phyloP scores from a whole-genome alignment of 2,113 vertebrate species.

The Rhodinocichla rosea region DNA sequence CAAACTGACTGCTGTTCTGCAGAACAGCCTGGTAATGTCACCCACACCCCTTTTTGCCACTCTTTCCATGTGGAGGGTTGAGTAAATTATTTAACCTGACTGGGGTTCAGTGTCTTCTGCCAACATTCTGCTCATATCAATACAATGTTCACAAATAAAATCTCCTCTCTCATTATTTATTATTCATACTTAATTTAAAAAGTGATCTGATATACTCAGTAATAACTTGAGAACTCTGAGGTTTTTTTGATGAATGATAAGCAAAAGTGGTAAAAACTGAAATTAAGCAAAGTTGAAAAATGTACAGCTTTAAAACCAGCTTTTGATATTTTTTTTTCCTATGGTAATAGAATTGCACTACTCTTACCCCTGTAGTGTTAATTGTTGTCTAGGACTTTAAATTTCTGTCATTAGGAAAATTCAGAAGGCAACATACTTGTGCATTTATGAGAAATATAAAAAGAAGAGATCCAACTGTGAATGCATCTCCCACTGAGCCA shows the following conservation, averaged over 20 bases:
- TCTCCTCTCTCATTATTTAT: neutral
- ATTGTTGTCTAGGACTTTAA: slow-evolving; percentile 61
- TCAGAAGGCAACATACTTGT: slow-evolving; percentile 34
- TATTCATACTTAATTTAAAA: neutral
- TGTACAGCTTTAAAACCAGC: slow-evolving; percentile 13
- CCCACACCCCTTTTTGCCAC: neutral
- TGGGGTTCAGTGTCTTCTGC: neutral
- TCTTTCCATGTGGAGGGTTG: neutral
- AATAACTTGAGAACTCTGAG: neutral
- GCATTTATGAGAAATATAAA: slow-evolving; percentile 54
- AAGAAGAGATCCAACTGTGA: slow-evolving; percentile 39
- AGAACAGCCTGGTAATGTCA: neutral
- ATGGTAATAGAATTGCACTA: slow-evolving; percentile 29
- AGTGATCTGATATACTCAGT: neutral
- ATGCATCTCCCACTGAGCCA: slow-evolving; percentile 35
- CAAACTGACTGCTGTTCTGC: neutral
- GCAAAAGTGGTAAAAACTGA: slow-evolving; percentile 34
- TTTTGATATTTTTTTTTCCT: slow-evolving; percentile 47
- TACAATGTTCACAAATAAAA: neutral
- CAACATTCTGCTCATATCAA: neutral
- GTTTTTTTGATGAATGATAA: neutral
- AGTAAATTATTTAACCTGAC: neutral
- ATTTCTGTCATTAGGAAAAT: slow-evolving; percentile 69
- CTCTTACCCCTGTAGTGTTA: slow-evolving; percentile 57
- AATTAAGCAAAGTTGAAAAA: slow-evolving; percentile 54